A percentile compares a stretch with the other conserved stretches of the same genome.
Evolutionary conservation across 2,888 invertebrate species (phyloP).

Genomic region (Acrobasis repandana): DNA sequence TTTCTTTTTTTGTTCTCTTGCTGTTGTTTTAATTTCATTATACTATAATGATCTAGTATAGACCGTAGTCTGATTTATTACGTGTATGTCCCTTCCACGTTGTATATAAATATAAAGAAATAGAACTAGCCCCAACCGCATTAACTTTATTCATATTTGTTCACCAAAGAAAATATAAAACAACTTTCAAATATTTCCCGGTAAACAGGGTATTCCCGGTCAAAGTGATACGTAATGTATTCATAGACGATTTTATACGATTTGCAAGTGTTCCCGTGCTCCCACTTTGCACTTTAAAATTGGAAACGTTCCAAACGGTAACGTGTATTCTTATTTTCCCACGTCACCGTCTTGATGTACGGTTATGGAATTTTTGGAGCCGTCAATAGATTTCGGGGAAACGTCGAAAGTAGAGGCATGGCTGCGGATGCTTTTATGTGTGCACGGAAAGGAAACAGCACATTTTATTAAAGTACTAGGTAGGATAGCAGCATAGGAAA

Average conservation of each 20-base stretch:
- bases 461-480: no score
- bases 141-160: no score
- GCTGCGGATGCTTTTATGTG: neutral
- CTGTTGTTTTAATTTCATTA: no score
- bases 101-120: no score
- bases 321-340: constrained; percentile 19
- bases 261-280: constrained; percentile 29
- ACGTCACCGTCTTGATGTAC: constrained; percentile 15
- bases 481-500: no score
- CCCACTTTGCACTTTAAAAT: constrained; percentile 29
- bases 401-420: neutral
- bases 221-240: constrained; percentile 26
- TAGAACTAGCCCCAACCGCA: no score
- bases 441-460: neutral
- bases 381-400: constrained; percentile 13
- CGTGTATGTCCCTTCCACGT: no score
- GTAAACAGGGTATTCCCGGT: constrained; percentile 22
- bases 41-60: no score
- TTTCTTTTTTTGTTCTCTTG: no score
- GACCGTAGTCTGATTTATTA: no score
- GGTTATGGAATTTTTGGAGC: constrained; percentile 18
- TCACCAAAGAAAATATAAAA: no score
- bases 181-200: neutral
- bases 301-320: constrained; percentile 32
- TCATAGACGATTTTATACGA: constrained; percentile 25